phyloP scores from a whole-genome alignment of 1,140 invertebrate genomes.

The Apocrypta bakeri region DNA sequence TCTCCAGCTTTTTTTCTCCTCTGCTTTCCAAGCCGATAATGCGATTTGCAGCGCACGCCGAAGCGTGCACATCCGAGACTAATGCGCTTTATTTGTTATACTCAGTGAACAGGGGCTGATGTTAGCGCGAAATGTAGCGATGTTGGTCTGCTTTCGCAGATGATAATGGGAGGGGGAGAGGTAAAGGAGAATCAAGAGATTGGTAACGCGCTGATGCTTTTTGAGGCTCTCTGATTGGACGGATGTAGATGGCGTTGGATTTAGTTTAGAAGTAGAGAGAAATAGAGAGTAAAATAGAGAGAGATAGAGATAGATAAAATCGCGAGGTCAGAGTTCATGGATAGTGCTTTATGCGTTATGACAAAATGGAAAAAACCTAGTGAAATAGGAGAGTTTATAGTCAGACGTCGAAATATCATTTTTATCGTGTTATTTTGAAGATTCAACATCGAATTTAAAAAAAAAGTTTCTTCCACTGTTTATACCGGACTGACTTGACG shows the following conservation, averaged over 20 bases:
- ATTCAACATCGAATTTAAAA: too few relatives aligned
- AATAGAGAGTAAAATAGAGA: too few relatives aligned
- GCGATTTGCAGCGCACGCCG: constrained; percentile 12
- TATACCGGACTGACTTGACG: too few relatives aligned
- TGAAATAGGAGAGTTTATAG: too few relatives aligned
- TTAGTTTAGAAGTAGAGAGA: background rate
- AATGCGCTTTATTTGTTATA: constrained; percentile 19
- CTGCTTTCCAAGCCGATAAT: constrained; percentile 32
- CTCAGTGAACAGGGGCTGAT: background rate
- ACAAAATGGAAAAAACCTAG: too few relatives aligned
- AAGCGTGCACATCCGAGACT: constrained; percentile 1
- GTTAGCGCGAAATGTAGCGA: background rate
- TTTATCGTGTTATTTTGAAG: too few relatives aligned
- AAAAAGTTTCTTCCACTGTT: too few relatives aligned
- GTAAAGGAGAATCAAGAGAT: background rate
- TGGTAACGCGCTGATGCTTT: background rate
- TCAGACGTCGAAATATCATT: too few relatives aligned
- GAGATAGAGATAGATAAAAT: too few relatives aligned
- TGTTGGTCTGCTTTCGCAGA: background rate
- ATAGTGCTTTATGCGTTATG: too few relatives aligned
- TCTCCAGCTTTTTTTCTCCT: constrained; percentile 1
- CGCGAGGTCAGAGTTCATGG: too few relatives aligned
- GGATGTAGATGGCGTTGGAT: background rate
- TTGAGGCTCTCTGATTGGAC: background rate
- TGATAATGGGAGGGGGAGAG: background rate